Evolutionary conservation across 64 coral and sea anemone genomes (phyloP), one percentile per base, ranked within the genome.

Genomic region (Catalaphyllia jardinei): DNA sequence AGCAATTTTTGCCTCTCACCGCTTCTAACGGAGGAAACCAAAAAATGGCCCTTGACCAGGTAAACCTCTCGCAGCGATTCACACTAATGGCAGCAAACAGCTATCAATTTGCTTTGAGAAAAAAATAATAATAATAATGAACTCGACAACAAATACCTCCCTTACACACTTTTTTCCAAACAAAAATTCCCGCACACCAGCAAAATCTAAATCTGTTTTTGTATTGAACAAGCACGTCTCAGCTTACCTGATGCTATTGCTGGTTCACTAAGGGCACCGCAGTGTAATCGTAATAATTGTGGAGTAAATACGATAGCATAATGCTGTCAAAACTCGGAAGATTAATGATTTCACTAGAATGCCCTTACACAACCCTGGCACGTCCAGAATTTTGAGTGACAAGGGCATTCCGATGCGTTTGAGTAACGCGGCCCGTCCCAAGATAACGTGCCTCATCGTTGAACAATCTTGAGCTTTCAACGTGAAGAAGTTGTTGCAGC

Each of bases 231-330:
- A 85, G 71, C 63, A 71, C 33, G 50, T 71, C 81, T 85, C 81
- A 50, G 20, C 62, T 71, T 85, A 85, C 81, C 71, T 50, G 62
- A 85, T 71, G 19, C 81, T 71, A 71, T 85, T 27, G 63, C 81
- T 71, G 81, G 62, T 33, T 85, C 62, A 51, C 62, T 85, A 85
- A 85, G 63, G 63, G 52, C 77, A 29, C 38, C 73, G 80, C 71
- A 19, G 25, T 25, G 72, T 96, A 79, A 96, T 87, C 91, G 77
- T 86, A 74, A 74, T 96, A 96, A 96, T 89, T 93, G 90, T 89
- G 94, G 60, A 72, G 90, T 88, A 96, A 93, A 96, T 89, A 96
- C 38, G 92, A 93, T 93, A 86, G 91, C 79, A 86, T 89, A 89
- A 78, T 72, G 61, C 89, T 96, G 91, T 96, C 94, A 93, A 49